Base-by-base conservation (phyloP, 2,888 invertebrate species). In the Adelphocoris suturalis region DNA sequence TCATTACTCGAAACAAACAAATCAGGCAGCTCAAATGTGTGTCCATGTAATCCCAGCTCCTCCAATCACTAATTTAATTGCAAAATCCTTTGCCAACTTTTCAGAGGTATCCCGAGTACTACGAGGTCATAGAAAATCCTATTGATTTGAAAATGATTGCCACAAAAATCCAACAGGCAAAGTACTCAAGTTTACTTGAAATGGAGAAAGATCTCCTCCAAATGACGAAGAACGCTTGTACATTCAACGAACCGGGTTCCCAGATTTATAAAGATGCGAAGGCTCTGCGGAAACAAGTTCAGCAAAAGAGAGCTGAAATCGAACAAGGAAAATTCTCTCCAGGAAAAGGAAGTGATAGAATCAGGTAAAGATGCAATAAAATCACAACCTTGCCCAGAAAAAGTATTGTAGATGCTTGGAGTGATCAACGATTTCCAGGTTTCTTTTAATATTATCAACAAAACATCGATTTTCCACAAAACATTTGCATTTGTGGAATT, bases 231-330 rank as follows among this genome's bases (percentile, higher is more conserved):
- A 99, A 99, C 93, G 99, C 99, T 0, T 99, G 98, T 93, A 95
- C 96, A 23, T 99, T 98, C 93, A 99, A 99, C 93, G 99, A 99
- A 93, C 98, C 99, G 0, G 98, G 98, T 1, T 99, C 99, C 16
- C 97, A 97, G 93, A 99, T 99, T 92, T 99, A 98, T 93, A 98
- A 98, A 94, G 98, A 99, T 94, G 98, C 99, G 0, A 98, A 97
- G 93, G 95, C 96, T 37, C 94, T 99, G 89, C 97, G 97, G 93
- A 97, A 97, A 95, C 96, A 97, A 91, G 94, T 95, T 86, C 93
- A 95, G 91, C 95, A 94, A 84, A 95, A 95, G 91, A 96, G 96
- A 92, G 94, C 95, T 89, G 97, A 97, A 93, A 94, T 97, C 14
- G 97, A 97, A 91, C 95, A 95, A 92, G 96, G 96, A 0, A 95